Base-by-base conservation (phyloP, 1,140 invertebrate species). In the Saccostrea echinata region DNA sequence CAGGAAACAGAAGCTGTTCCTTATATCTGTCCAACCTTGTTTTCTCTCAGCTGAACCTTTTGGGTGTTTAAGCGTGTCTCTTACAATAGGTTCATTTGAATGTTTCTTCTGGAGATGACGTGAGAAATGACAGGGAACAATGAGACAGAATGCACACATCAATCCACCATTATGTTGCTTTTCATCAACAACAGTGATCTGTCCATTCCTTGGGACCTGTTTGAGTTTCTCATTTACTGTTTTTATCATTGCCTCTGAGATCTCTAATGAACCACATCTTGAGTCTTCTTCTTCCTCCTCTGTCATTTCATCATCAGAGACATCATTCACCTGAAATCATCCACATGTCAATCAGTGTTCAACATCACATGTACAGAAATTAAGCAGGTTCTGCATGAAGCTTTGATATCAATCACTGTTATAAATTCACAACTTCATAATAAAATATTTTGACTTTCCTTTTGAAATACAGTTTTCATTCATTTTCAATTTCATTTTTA, bases 221-320 rank as follows among this genome's bases (percentile, higher is more conserved):
- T 68, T 68, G 64, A 68, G 64, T 27, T 68, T 68, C 11, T 68
- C 64, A 12, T 27, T 11, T 27, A 68, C 6, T 24, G n/a, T 68
- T n/a, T 68, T 68, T n/a, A 68, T 68, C 64, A 68, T 68, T 12
- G n/a, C 64, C 12, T 68, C 64, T 24, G 64, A 24, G n/a, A 68
- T 68, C 11, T 24, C 27, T 2, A 68, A 68, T 0, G 27, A 24
- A 27, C 27, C 27, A n/a, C 64, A 55, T 55, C n/a, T n/a, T n/a
- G n/a, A n/a, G n/a, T n/a, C n/a, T n/a, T n/a, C n/a, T n/a, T n/a
- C n/a, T n/a, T n/a, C n/a, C n/a, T n/a, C n/a, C n/a, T n/a, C n/a
- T n/a, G n/a, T n/a, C n/a, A 55, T 55, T 16, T 68, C 18, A n/a
- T 24, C n/a, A 68, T 68, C 64, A 68, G 18, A 27, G n/a, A 24